Evolutionary conservation across 2,797 vertebrate genomes (phyloP).

Genomic region (Lycodopsis pacificus): DNA sequence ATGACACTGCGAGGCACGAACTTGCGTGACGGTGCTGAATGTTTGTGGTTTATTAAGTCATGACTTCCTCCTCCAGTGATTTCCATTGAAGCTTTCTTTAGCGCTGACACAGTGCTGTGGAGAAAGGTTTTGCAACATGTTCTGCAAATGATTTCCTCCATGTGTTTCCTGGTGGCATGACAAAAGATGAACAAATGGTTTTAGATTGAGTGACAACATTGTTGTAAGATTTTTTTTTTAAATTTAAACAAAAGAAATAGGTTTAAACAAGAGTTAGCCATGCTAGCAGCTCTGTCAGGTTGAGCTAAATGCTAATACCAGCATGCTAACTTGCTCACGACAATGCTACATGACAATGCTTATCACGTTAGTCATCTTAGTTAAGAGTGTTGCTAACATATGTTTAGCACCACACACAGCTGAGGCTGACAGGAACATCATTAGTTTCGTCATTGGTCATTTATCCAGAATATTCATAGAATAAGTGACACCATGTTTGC

Average conservation of each 20-base stretch:
- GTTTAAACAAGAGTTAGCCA: not conserved
- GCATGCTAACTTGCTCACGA: not conserved
- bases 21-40: conserved; percentile 12
- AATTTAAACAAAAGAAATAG: no score
- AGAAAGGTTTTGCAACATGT: conserved; percentile 43
- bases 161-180: conserved; percentile 11
- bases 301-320: not conserved
- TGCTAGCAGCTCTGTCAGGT: not conserved
- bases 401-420: not conserved
- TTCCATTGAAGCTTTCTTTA: conserved; percentile 8
- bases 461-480: not conserved
- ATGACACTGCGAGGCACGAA: not conserved
- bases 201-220: not conserved
- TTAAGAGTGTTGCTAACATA: not conserved
- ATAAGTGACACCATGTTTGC: not conserved
- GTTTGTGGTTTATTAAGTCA: conserved; percentile 24
- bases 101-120: not conserved
- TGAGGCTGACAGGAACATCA: not conserved
- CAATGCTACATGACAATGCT: not conserved
- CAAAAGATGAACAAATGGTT: not conserved
- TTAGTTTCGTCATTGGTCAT: not conserved
- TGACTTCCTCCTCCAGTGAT: conserved; percentile 30
- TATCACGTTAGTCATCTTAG: not conserved
- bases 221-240: not conserved
- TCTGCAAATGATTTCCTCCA: conserved; percentile 9